Evolutionary conservation across 2,797 vertebrate genomes (phyloP).

Genomic region (Phalloptychus januarius): DNA sequence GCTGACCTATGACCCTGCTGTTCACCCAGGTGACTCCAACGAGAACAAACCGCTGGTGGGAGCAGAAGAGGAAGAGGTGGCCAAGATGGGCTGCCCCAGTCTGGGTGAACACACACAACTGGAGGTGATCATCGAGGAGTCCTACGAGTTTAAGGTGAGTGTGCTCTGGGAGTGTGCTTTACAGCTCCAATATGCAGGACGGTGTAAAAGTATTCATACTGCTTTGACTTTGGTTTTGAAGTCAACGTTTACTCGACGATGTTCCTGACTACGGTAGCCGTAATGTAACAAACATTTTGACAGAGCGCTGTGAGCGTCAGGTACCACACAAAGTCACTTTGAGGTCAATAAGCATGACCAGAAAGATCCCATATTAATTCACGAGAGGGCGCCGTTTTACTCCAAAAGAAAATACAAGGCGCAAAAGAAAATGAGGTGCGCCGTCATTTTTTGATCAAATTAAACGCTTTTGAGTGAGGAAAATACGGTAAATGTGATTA

Average conservation of each 20-base stretch:
- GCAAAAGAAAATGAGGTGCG: too few species aligned
- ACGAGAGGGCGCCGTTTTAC: too few species aligned
- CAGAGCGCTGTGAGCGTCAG: too few species aligned
- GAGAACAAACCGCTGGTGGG: conserved; percentile 82
- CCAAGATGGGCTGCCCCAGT: conserved; percentile 85
- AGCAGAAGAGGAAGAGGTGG: conserved; percentile 80
- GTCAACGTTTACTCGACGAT: not conserved
- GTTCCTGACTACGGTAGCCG: too few species aligned
- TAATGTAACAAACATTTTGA: too few species aligned
- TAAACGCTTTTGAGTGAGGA: too few species aligned
- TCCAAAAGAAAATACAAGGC: too few species aligned
- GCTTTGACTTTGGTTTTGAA: not conserved
- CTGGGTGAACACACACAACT: conserved; percentile 82
- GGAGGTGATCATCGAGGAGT: conserved; percentile 87
- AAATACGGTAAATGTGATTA: too few species aligned
- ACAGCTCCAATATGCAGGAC: not conserved
- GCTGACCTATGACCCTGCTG: not conserved
- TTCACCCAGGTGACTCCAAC: conserved; percentile 79
- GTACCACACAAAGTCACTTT: too few species aligned
- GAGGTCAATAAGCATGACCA: too few species aligned
- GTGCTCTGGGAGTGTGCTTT: not conserved
- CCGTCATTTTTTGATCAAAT: too few species aligned
- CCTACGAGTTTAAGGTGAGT: conserved; percentile 88
- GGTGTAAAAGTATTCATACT: not conserved
- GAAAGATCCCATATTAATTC: too few species aligned